These are phyloP conservation scores for Planiliza haematocheilus DNA, from an alignment of 2,113 vertebrate genomes.

Conservation along the genomic window DNA sequence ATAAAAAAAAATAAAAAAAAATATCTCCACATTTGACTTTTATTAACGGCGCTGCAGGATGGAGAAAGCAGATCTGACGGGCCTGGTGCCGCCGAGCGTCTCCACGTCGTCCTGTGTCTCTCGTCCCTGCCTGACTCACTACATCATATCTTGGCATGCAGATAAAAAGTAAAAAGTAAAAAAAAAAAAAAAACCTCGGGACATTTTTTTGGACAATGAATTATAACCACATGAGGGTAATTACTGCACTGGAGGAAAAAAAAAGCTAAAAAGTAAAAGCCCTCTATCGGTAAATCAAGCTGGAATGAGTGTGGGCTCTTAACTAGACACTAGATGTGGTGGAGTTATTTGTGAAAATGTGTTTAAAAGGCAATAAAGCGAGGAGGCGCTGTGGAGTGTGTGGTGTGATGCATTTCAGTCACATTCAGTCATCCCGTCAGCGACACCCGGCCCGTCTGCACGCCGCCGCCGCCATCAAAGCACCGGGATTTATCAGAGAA, in stretches of 20 bases:
- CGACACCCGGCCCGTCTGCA: no score
- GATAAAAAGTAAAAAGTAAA: slow-evolving; percentile 39
- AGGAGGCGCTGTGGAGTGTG: slow-evolving; percentile 17
- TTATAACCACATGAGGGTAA: slow-evolving; percentile 64
- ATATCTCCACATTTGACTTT: slow-evolving; percentile 37
- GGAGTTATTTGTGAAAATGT: slow-evolving; percentile 51
- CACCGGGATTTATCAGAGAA: no score
- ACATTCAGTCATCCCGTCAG: slow-evolving; percentile 35
- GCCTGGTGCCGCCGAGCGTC: slow-evolving; percentile 52
- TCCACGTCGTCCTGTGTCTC: slow-evolving; percentile 56
- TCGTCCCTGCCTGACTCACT: slow-evolving; percentile 13
- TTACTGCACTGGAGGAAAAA: slow-evolving; percentile 42
- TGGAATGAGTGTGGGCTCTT: slow-evolving; percentile 40
- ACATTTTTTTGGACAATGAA: slow-evolving; percentile 41
- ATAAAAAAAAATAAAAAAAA: slow-evolving; percentile 49
- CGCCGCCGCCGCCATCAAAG: no score
- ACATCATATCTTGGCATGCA: slow-evolving; percentile 63
- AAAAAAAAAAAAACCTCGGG: slow-evolving; percentile 33
- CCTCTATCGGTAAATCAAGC: slow-evolving; percentile 59
- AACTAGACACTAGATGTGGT: slow-evolving; percentile 54
- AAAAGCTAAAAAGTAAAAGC: slow-evolving; percentile 26
- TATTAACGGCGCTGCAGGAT: slow-evolving; percentile 45
- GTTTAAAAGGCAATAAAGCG: slow-evolving; percentile 44
- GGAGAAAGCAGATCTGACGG: slow-evolving; percentile 58
- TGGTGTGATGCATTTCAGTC: slow-evolving; percentile 30